Conservation (phyloP, 2,113 vertebrate species). For the Osmerus mordax region DNA sequence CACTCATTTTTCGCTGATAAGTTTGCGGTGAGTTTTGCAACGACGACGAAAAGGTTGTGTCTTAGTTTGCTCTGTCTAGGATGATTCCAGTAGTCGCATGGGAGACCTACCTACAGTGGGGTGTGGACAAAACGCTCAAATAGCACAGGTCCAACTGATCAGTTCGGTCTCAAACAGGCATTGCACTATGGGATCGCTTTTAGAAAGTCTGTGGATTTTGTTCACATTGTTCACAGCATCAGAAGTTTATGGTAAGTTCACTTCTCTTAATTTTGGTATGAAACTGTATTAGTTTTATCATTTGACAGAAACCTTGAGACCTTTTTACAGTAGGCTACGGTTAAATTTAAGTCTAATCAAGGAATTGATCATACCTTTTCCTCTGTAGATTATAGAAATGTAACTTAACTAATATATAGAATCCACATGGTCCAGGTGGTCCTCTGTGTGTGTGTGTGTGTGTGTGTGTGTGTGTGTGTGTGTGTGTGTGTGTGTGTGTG, state of each 20-base stretch:
- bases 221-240: constrained; percentile 22
- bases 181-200: constrained; percentile 38
- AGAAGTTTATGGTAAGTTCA: constrained; percentile 46
- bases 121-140: not conserved
- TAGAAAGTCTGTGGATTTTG: not conserved
- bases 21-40: constrained; percentile 28
- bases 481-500: too few species aligned
- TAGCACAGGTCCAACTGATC: not conserved
- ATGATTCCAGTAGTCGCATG: too few species aligned
- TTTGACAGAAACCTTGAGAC: not conserved
- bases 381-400: too few species aligned
- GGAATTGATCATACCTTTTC: too few species aligned
- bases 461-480: too few species aligned
- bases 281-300: not conserved
- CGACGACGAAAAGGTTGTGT: constrained; percentile 52
- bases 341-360: too few species aligned
- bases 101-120: not conserved
- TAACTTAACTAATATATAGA: too few species aligned
- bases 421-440: too few species aligned
- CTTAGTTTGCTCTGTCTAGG: too few species aligned
- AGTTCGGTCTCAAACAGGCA: not conserved
- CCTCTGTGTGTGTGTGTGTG: too few species aligned
- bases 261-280: not conserved
- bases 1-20: not conserved
- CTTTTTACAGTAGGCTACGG: too few species aligned